Conservation (phyloP, 2,888 invertebrate species). For the Hanleya hanleyi region DNA sequence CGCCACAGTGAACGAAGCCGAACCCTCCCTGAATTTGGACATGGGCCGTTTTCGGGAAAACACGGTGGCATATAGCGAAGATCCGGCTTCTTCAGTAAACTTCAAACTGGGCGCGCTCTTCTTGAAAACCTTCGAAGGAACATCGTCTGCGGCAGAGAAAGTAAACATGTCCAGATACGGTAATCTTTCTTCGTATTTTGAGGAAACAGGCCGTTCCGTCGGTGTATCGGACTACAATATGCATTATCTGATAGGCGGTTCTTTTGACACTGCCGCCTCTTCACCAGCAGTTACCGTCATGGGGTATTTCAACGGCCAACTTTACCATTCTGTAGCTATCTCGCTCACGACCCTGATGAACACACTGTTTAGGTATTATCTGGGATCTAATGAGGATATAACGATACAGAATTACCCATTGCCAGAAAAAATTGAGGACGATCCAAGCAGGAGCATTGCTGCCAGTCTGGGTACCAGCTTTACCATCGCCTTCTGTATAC, state of each 20-base stretch:
- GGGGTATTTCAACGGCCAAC: constrained; percentile 87
- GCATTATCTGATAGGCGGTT: constrained; percentile 66
- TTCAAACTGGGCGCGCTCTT: background rate
- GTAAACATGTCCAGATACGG: background rate
- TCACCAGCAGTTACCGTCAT: constrained; percentile 28
- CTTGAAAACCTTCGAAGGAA: background rate
- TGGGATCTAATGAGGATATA: background rate
- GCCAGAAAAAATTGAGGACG: constrained; percentile 26
- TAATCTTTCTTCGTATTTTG: constrained; percentile 11
- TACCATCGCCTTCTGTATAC: constrained; percentile 49
- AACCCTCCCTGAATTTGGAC: constrained; percentile 78
- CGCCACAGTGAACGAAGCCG: constrained; percentile 44
- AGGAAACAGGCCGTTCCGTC: constrained; percentile 42
- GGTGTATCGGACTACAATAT: constrained; percentile 70
- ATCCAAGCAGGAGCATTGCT: background rate
- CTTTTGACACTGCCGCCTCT: constrained; percentile 37
- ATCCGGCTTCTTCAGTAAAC: background rate
- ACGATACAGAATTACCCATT: constrained; percentile 45
- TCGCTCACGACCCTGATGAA: constrained; percentile 76
- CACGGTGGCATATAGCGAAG: constrained; percentile 30
- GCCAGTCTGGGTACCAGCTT: constrained; percentile 45
- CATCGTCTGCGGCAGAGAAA: background rate
- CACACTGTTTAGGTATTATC: constrained; percentile 43
- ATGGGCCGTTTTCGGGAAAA: constrained; percentile 70
- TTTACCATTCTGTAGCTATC: constrained; percentile 83